Conservation (phyloP, 1,140 invertebrate genomes). For the Macrobrachium nipponense region DNA sequence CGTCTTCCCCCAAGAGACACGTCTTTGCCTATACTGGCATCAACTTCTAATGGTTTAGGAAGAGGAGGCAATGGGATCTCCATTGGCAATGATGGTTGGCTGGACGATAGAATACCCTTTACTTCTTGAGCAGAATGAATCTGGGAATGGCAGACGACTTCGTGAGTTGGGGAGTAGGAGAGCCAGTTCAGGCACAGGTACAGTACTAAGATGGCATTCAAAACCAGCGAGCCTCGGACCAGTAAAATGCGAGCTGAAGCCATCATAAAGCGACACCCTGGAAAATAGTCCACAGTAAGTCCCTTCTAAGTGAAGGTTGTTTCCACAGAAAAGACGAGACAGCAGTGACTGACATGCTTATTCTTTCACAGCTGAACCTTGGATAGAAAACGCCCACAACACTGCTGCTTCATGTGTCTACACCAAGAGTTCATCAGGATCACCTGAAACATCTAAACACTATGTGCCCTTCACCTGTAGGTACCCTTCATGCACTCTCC, state of each 20-base stretch:
- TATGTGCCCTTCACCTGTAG: too few relatives aligned
- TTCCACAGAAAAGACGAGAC: background rate
- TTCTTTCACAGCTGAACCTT: too few relatives aligned
- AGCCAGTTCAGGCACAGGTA: constrained; percentile 59
- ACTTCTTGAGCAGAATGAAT: background rate
- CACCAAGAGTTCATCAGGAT: too few relatives aligned
- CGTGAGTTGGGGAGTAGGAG: constrained; percentile 21
- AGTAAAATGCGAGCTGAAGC: constrained; percentile 44
- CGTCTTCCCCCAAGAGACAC: constrained; percentile 38
- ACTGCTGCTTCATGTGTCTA: too few relatives aligned
- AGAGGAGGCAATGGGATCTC: background rate
- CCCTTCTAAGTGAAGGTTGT: background rate
- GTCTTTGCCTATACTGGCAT: constrained; percentile 14
- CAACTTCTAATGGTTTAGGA: background rate
- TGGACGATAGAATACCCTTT: background rate
- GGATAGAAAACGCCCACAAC: too few relatives aligned
- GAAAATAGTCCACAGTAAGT: background rate
- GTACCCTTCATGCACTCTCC: too few relatives aligned
- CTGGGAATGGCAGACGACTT: background rate
- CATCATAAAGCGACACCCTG: constrained; percentile 42
- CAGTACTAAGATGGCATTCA: constrained; percentile 53
- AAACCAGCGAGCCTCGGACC: constrained; percentile 52
- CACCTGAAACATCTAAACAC: too few relatives aligned
- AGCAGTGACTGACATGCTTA: too few relatives aligned
- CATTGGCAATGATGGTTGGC: background rate